Evolutionary conservation across 2,888 invertebrate species (phyloP), one percentile per base, ranked within the genome.

Genomic region (Electrophaes corylata): DNA sequence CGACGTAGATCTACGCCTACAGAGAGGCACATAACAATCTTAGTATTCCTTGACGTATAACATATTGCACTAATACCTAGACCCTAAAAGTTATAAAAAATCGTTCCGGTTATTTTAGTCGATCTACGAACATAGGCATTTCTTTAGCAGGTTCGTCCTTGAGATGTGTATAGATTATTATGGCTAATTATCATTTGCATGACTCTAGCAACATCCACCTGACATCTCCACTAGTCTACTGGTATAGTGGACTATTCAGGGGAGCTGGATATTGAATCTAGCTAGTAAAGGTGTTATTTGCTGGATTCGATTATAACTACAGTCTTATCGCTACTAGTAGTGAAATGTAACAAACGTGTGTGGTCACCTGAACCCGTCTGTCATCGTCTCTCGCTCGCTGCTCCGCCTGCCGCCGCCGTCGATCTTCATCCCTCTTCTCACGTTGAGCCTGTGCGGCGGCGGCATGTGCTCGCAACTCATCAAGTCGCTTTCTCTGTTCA

Each of bases 381-480:
- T 95, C 95, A 75, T 94, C 94, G 82, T 98, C 97, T 65, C 94
- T 94, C 62, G 93, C 91, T 71, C 96, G 94, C 82, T 97, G 94
- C 76, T 97, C 97, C 65, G 97, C 97, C 81, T 97, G 95, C 70
- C 97, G 93, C 75, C 94, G 93, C 73, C 96, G 93, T 54, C 97
- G 93, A 81, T 97, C 97, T 69, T 96, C 95, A 81, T 97, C 97
- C 74, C 97, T 95, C 85, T 96, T 96, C 92, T 97, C 97, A 47
- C 97, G 94, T 88, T 96, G 97, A 79, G 95, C 95, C 91, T 97
- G 97, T 79, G 97, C 97, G 48, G 96, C 96, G 70, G 96, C 93
- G 57, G 97, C 97, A 90, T 97, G 97, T 81, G 96, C 95, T 79
- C 96, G 95, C 76, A 98, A 93, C 91, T 98, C 98, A 83, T 97